Evolutionary conservation across 2,888 invertebrate species (phyloP), one percentile per base, ranked within the genome.

Genomic region (Prosopocoilus inquinatus): DNA sequence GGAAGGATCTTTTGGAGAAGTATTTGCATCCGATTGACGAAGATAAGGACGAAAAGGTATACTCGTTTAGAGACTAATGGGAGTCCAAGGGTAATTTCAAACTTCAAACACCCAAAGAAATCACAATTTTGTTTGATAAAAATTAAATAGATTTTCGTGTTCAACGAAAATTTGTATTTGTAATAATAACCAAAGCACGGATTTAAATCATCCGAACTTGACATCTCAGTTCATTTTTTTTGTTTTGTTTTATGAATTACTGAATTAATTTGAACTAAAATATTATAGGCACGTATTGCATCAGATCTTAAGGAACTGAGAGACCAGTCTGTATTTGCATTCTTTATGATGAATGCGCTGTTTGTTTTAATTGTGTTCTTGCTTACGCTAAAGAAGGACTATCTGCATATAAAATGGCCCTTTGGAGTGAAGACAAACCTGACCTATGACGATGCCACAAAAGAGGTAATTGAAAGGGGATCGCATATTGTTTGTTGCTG

Each of bases 321-420:
- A 75, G 95, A 97, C 82, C 90, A 93, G 71, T 92, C 93, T 65
- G 94, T 95, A 62, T 96, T 96, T 81, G 92, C 89, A 69, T 97
- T 98, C 85, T 93, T 97, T 84, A 98, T 99, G 96, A 80, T 95
- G 79, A 99, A 99, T 83, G 94, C 97, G 68, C 88, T 98, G 72
- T 99, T 98, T 87, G 96, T 98, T 72, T 87, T 98, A 78, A 94
- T 97, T 81, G 96, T 99, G 70, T 94, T 98, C 82, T 89, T 98
- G 79, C 89, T 99, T 76, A 98, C 98, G 83, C 85, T 97, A 80
- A 96, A 97, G 84, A 96, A 96, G 86, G 96, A 96, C 80, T 88
- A 89, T 76, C 85, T 97, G 70, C 95, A 96, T 81, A 84, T 96
- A 77, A 93, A 94, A 79, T 96, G 96, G 96, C 96, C 96, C 52